Percentiles rank a stretch among this genome's conserved stretches.
Conservation (phyloP, 2,797 vertebrate species). For the Remorina albescens region DNA sequence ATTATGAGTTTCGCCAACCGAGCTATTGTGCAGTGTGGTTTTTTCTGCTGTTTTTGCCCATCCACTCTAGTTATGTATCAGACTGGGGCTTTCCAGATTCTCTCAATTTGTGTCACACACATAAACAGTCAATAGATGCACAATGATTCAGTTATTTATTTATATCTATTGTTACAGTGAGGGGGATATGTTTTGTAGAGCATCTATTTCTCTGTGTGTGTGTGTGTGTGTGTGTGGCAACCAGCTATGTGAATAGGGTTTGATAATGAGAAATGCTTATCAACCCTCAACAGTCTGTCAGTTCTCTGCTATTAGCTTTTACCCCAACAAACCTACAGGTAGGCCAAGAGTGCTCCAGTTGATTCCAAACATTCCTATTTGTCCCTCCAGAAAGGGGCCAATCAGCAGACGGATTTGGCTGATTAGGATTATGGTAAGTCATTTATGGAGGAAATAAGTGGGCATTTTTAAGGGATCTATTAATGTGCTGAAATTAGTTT, state of each 20-base stretch:
- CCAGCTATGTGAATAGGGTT: constrained; percentile 62
- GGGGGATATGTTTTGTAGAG: constrained; percentile 56
- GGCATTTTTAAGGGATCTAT: constrained; percentile 48
- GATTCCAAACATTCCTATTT: constrained; percentile 69
- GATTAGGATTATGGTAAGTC: constrained; percentile 75
- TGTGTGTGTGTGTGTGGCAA: constrained; percentile 34
- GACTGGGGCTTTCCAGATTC: constrained; percentile 41
- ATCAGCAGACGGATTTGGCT: constrained; percentile 69
- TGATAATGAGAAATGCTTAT: constrained; percentile 86
- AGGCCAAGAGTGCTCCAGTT: constrained; percentile 58
- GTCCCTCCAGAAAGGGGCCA: constrained; percentile 57
- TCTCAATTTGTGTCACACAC: constrained; percentile 34
- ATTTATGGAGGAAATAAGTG: constrained; percentile 63
- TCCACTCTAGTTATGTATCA: constrained; percentile 32
- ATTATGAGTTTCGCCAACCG: constrained; percentile 39
- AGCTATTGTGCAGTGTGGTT: constrained; percentile 33
- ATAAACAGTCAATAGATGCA: constrained; percentile 45
- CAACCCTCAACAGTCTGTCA: constrained; percentile 80
- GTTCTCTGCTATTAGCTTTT: constrained; percentile 72
- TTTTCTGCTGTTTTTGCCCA: constrained; percentile 33
- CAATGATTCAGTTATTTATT: constrained; percentile 63
- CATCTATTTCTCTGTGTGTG: constrained; percentile 50
- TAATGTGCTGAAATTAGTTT: constrained; percentile 67
- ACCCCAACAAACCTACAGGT: constrained; percentile 79
- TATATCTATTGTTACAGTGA: constrained; percentile 64